A percentile compares a stretch with the other conserved stretches of the same genome.
phyloP scores from a whole-genome alignment of 2,113 vertebrate genomes.

The Falco punctatus region DNA sequence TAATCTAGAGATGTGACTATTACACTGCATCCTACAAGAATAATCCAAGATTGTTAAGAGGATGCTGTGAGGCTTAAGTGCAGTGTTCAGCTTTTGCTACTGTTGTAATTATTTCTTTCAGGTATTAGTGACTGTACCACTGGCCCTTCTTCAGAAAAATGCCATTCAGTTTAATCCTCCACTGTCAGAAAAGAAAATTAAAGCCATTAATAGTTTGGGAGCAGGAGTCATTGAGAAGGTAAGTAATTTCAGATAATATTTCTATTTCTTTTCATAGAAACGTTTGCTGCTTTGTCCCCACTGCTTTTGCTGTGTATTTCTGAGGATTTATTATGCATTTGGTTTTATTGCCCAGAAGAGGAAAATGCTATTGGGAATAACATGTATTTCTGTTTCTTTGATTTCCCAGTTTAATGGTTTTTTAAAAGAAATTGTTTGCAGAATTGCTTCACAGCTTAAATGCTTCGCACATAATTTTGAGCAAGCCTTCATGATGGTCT shows the following conservation, averaged over 20 bases:
- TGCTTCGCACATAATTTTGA: not conserved
- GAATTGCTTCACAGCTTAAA: not conserved
- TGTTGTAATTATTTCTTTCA: conserved; percentile 55
- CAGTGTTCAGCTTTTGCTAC: not conserved
- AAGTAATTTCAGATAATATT: not conserved
- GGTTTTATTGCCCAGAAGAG: not conserved
- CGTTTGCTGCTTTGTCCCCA: not conserved
- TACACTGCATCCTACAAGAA: not conserved
- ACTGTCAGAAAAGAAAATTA: conserved; percentile 91
- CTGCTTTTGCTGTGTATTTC: not conserved
- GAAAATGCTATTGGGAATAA: not conserved
- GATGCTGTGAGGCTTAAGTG: not conserved
- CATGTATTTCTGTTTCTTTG: not conserved
- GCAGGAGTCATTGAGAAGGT: conserved; percentile 97
- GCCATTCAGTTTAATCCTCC: conserved; percentile 89
- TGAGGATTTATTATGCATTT: not conserved
- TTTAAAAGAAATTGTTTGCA: not conserved
- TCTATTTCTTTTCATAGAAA: not conserved
- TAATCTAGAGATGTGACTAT: not conserved
- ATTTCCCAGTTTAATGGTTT: not conserved
- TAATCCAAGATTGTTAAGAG: not conserved
- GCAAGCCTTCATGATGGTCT: not conserved
- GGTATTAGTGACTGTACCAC: conserved; percentile 90
- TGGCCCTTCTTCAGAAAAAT: conserved; percentile 93
- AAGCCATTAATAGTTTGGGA: conserved; percentile 94